Percentiles rank a stretch among this genome's conserved stretches.
These are phyloP conservation scores for Numida meleagris DNA, from an alignment of 2,113 vertebrate genomes.

Conservation along the genomic window DNA sequence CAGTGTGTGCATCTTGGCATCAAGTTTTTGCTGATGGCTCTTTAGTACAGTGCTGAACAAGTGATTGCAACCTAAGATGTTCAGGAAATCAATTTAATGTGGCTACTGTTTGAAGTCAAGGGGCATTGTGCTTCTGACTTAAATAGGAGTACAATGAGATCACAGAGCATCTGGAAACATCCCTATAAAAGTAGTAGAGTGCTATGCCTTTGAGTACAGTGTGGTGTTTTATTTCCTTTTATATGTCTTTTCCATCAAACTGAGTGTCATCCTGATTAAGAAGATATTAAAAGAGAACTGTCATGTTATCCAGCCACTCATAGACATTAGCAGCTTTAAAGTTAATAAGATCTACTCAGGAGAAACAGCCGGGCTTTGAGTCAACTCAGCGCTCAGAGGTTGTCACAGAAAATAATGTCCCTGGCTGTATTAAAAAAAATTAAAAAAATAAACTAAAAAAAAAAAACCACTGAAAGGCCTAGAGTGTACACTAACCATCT, in stretches of 20 bases:
- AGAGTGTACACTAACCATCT: not conserved
- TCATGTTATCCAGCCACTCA: not conserved
- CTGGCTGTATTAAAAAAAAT: not conserved
- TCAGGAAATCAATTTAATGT: not conserved
- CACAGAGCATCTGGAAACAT: not conserved
- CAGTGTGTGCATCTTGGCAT: not conserved
- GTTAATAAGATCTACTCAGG: not conserved
- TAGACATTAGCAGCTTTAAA: not conserved
- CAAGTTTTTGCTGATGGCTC: not conserved
- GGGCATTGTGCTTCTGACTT: not conserved
- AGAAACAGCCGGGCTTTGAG: not conserved
- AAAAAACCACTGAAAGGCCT: not conserved
- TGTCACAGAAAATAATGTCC: not conserved
- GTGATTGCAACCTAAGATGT: not conserved
- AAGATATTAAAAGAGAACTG: not conserved
- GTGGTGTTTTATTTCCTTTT: conserved; percentile 21
- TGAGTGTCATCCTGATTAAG: not conserved
- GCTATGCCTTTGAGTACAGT: not conserved
- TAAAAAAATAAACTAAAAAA: not conserved
- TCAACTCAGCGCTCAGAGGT: not conserved
- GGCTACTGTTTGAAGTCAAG: not conserved
- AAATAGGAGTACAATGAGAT: not conserved
- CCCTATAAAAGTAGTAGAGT: not conserved
- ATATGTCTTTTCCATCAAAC: not conserved
- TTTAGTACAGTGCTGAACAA: not conserved